These are phyloP conservation scores for Ahaetulla prasina DNA, from an alignment of 2,113 vertebrate genomes.

Conservation along the genomic window DNA sequence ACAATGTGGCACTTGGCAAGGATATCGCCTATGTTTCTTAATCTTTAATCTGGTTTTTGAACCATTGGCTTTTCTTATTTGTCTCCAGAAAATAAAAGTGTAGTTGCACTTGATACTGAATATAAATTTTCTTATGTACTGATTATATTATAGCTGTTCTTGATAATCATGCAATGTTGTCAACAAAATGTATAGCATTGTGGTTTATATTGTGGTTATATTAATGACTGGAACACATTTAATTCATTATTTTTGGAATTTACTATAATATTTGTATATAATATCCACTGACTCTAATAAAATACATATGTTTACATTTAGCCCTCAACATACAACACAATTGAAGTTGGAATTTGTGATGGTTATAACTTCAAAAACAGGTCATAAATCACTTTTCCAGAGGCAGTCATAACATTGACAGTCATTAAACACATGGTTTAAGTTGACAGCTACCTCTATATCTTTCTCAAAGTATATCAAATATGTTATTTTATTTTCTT, in stretches of 20 bases:
- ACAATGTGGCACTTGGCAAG: background rate
- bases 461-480: background rate
- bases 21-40: background rate
- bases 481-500: background rate
- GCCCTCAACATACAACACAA: background rate
- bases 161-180: background rate
- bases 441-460: background rate
- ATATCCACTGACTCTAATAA: background rate
- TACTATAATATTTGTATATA: background rate
- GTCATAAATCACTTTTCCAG: background rate
- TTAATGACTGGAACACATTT: background rate
- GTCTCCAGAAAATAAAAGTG: background rate
- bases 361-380: background rate
- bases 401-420: background rate
- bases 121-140: background rate
- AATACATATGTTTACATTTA: background rate
- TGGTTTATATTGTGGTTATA: background rate
- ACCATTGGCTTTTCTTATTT: background rate
- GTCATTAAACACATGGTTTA: background rate
- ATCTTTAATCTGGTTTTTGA: background rate
- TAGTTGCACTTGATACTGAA: background rate
- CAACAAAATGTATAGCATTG: background rate
- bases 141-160: background rate
- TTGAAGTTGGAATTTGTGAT: background rate
- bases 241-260: background rate